Conservation (phyloP, 2,113 vertebrate genomes). For the Datnioides undecimradiatus region DNA sequence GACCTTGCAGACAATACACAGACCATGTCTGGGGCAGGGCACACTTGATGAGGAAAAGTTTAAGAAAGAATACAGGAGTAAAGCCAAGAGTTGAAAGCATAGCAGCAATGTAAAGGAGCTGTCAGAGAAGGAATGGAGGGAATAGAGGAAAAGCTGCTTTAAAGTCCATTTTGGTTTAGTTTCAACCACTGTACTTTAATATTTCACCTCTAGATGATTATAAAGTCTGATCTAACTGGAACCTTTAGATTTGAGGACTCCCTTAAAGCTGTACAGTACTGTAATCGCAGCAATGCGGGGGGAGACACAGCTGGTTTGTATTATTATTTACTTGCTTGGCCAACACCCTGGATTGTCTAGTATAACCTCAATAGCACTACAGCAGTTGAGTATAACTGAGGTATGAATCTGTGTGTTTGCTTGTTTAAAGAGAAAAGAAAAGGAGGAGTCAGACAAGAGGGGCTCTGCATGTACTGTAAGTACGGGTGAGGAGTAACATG, state of each 20-base stretch:
- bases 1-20: slow-evolving; percentile 63
- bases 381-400: slow-evolving; percentile 57
- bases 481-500: slow-evolving; percentile 43
- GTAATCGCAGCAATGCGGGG: slow-evolving; percentile 34
- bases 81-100: slow-evolving; percentile 47
- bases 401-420: slow-evolving; percentile 60
- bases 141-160: slow-evolving; percentile 20
- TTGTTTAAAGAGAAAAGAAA: slow-evolving; percentile 65
- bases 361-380: slow-evolving; percentile 61
- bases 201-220: slow-evolving; percentile 34
- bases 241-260: slow-evolving; percentile 7
- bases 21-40: slow-evolving; percentile 63
- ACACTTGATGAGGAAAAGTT: slow-evolving; percentile 47
- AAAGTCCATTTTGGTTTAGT: slow-evolving; percentile 32
- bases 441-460: slow-evolving; percentile 48
- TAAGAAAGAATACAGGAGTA: slow-evolving; percentile 43
- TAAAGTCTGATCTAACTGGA: slow-evolving; percentile 21
- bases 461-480: slow-evolving; percentile 48
- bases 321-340: slow-evolving; percentile 83
- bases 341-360: slow-evolving; percentile 73
- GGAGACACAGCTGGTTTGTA: slow-evolving; percentile 77
- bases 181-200: slow-evolving; percentile 29
- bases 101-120: slow-evolving; percentile 40
- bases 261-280: slow-evolving; percentile 47
- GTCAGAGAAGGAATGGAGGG: not conserved